Conservation (phyloP, 2,888 invertebrate species). For the Lepidocyrtinus sp. region DNA sequence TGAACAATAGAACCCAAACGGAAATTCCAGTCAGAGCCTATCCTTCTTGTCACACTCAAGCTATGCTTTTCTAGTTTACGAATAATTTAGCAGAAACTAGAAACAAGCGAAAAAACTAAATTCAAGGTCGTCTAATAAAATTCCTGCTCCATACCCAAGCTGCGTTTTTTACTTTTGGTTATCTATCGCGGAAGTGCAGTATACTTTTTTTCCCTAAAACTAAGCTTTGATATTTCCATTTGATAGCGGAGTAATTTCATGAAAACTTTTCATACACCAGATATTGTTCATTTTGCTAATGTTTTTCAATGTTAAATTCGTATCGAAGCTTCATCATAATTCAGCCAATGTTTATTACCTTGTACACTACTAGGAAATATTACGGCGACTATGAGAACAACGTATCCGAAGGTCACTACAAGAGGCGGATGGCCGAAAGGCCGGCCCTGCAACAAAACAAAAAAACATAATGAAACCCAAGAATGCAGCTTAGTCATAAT, state of each 20-base stretch:
- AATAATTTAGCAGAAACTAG: too few species aligned
- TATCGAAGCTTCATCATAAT: too few species aligned
- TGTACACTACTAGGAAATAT: conserved; percentile 68
- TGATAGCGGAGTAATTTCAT: not conserved
- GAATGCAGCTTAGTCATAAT: too few species aligned
- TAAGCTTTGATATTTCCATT: too few species aligned
- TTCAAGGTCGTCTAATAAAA: conserved; percentile 3
- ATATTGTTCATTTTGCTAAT: too few species aligned
- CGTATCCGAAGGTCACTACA: conserved; percentile 66
- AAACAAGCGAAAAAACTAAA: not conserved
- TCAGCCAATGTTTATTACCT: conserved; percentile 57
- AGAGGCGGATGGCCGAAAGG: conserved; percentile 68
- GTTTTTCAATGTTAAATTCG: conserved; percentile 7
- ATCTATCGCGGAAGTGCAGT: conserved; percentile 3
- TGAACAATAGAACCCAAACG: too few species aligned
- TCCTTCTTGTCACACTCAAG: too few species aligned
- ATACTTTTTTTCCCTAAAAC: too few species aligned
- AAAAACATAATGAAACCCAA: conserved; percentile 20
- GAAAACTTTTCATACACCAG: not conserved
- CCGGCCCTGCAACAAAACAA: conserved; percentile 65
- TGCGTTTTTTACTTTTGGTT: too few species aligned
- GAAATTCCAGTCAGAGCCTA: too few species aligned
- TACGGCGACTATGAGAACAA: conserved; percentile 65
- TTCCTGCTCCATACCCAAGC: not conserved
- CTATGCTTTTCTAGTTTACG: too few species aligned